Evolutionary conservation across 2,113 vertebrate species (phyloP), one percentile per base, ranked within the genome.

Genomic region (Oriolus oriolus): DNA sequence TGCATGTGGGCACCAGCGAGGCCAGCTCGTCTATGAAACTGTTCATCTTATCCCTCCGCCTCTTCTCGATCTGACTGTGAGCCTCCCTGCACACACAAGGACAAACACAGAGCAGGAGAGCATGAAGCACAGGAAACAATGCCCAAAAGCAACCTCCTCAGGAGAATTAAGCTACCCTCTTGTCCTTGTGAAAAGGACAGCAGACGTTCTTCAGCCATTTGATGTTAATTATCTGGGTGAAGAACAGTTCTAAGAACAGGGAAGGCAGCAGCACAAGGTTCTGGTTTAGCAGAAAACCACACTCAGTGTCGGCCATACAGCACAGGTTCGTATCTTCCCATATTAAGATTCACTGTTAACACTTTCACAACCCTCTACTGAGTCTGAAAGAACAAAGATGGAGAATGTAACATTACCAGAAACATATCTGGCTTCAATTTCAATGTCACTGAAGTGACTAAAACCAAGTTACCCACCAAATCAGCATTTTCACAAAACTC

Each of bases 21-120:
- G 99, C 99, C 97, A 99, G 97, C 82, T 99, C 99, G 7, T 99
- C 99, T 35, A 99, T 99, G 93, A 99, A 99, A 84, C 99, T 99
- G 98, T 99, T 99, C 99, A 99, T 99, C 97, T 99, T 99, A 95
- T 99, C 99, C 93, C 99, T 96, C 26, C 99, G 98, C 30, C 99
- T 97, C 97, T 99, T 99, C 97, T 99, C 99, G 20, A 99, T 99
- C 96, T 99, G 99, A 90, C 99, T 99, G 84, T 99, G 99, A 91
- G 99, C 99, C 95, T 99, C 99, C 98, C 99, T 99, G 97, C 87
- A 74, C 47, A 91, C 77, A 26, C 27, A 47, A 7, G 13, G 35
- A 20, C 22, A 61, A 61, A 52, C 19, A 90, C 57, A 56, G 49
- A 92, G 52, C 75, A 64, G 30, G n/a, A 78, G 31, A 63, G 64